Evolutionary conservation across 2,113 vertebrate species (phyloP).

Genomic region (Mystacornis crossleyi): DNA sequence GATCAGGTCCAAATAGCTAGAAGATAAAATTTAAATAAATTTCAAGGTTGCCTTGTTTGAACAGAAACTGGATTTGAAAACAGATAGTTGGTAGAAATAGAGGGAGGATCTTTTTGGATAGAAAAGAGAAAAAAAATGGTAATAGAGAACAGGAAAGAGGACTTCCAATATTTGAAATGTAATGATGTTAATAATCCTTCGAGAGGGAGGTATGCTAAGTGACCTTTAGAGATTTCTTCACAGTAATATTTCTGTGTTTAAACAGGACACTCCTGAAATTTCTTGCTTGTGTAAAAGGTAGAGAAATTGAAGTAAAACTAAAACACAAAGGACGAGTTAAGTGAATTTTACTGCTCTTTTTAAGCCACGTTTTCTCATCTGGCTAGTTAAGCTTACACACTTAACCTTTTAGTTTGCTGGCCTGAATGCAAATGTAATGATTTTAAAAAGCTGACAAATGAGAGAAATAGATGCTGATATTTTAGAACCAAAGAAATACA

Average conservation of each 20-base stretch:
- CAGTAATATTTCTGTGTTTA: neutral
- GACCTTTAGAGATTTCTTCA: neutral
- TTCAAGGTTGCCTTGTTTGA: neutral
- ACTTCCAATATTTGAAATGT: neutral
- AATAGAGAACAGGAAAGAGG: neutral
- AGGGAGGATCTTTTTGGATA: neutral
- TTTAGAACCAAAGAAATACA: neutral
- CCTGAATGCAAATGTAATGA: neutral
- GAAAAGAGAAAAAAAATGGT: neutral
- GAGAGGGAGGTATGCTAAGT: neutral
- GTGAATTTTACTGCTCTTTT: neutral
- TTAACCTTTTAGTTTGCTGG: neutral
- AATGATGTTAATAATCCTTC: neutral
- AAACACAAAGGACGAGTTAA: neutral
- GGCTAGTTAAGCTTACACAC: neutral
- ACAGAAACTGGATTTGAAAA: neutral
- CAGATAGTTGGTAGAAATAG: neutral
- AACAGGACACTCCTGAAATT: neutral
- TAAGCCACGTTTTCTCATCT: neutral
- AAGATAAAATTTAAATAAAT: neutral
- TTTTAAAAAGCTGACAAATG: neutral
- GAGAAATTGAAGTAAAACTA: neutral
- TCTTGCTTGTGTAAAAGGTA: neutral
- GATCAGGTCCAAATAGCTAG: neutral
- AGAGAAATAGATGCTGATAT: neutral